phyloP scores from a whole-genome alignment of 2,888 invertebrate genomes.

The Geophilus truncorum region DNA sequence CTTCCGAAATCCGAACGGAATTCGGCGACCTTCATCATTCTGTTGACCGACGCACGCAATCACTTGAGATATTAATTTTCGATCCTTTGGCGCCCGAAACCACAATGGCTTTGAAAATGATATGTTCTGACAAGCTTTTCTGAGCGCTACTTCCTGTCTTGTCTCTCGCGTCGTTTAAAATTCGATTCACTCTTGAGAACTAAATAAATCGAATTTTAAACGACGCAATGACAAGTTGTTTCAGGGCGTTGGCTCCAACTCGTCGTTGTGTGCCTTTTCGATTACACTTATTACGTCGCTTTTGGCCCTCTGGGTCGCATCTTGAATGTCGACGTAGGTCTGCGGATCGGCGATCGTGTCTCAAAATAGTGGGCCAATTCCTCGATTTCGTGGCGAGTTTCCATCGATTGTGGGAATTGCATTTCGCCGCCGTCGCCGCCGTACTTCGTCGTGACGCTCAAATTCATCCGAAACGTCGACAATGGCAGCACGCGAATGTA shows the following conservation, averaged over 20 bases:
- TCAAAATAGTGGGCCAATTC: conserved; percentile 68
- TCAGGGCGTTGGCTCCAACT: conserved; percentile 98
- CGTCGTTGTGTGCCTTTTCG: no score
- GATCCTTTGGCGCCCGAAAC: conserved; percentile 99
- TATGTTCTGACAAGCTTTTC: conserved; percentile 97
- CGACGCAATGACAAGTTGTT: no score
- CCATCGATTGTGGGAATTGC: conserved; percentile 98
- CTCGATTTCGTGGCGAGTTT: conserved; percentile 95
- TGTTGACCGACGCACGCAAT: conserved; percentile 99
- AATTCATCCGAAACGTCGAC: conserved; percentile 99
- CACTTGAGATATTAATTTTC: conserved; percentile 98
- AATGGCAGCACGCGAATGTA: conserved; percentile 75
- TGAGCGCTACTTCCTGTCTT: conserved; percentile 99
- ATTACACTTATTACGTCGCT: conserved; percentile 98
- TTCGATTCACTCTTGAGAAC: conserved; percentile 95
- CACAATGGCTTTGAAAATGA: conserved; percentile 99
- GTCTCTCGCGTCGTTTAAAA: conserved; percentile 99
- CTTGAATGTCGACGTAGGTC: conserved; percentile 96
- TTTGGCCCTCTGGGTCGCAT: conserved; percentile 97
- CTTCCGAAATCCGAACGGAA: conserved; percentile 98
- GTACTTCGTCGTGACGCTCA: conserved; percentile 98
- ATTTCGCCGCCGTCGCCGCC: conserved; percentile 99
- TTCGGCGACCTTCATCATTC: conserved; percentile 99
- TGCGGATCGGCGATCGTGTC: conserved; percentile 98
- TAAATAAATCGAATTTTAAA: no score